Evolutionary conservation across 2,888 invertebrate species (phyloP).

Genomic region (Morpho achilles): DNA sequence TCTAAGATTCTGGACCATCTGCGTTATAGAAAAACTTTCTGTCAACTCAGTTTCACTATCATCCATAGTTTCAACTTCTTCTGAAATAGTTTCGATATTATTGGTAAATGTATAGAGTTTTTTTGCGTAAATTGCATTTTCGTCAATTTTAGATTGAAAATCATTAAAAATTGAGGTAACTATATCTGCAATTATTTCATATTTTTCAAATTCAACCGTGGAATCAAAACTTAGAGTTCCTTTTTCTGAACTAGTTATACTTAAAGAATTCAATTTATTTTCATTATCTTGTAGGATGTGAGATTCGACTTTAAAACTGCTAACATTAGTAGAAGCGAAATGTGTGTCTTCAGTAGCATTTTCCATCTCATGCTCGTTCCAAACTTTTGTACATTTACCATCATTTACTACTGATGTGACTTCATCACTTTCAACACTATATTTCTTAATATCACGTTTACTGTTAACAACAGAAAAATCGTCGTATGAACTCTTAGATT

Average conservation of each 20-base stretch:
- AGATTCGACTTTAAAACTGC: not conserved
- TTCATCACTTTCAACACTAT: not conserved
- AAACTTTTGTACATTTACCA: constrained; percentile 1
- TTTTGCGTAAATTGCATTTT: constrained; percentile 14
- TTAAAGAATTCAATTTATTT: constrained; percentile 36
- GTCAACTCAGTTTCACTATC: constrained; percentile 23
- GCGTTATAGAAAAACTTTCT: constrained; percentile 51
- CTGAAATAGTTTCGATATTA: constrained; percentile 2
- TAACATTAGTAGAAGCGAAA: not conserved
- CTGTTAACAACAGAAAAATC: constrained; percentile 45
- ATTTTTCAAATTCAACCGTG: constrained; percentile 64
- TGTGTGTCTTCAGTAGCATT: not conserved
- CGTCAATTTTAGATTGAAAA: constrained; percentile 36
- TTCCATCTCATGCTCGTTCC: not conserved
- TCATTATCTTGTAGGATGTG: not conserved
- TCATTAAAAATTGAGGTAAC: constrained; percentile 44
- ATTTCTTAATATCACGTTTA: constrained; percentile 16
- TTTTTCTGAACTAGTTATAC: constrained; percentile 33
- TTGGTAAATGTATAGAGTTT: constrained; percentile 1
- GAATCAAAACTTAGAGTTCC: constrained; percentile 57
- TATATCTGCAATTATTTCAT: constrained; percentile 55
- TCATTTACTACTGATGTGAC: not conserved
- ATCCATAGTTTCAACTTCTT: not conserved
- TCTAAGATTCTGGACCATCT: constrained; percentile 55
- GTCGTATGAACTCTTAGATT: constrained; percentile 66